Evolutionary conservation across 2,888 invertebrate genomes (phyloP).

Genomic region (Brenthis daphne): DNA sequence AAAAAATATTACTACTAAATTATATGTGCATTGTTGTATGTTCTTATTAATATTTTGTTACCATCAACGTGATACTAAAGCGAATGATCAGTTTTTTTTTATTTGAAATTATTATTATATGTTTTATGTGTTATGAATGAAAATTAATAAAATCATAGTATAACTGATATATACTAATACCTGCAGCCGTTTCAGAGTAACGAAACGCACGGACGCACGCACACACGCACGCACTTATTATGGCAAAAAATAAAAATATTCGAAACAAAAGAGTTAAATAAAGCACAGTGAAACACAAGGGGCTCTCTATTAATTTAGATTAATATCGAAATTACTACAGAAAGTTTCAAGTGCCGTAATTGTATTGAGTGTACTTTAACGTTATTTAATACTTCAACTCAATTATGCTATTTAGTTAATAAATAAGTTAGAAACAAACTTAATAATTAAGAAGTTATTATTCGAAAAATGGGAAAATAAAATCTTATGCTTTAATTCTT

Average conservation of each 20-base stretch:
- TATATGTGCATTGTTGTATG: too few relatives aligned
- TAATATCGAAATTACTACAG: slow-evolving; percentile 16
- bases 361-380: slow-evolving; percentile 20
- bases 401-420: slow-evolving; percentile 6
- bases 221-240: too few relatives aligned
- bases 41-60: too few relatives aligned
- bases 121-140: too few relatives aligned
- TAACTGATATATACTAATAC: too few relatives aligned
- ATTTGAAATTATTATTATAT: too few relatives aligned
- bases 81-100: too few relatives aligned
- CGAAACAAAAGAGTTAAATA: slow-evolving; percentile 9
- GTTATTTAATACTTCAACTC: slow-evolving; percentile 10
- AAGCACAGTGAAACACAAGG: not conserved
- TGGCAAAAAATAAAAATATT: not conserved
- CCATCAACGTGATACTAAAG: too few relatives aligned
- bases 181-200: too few relatives aligned
- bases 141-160: too few relatives aligned
- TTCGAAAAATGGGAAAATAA: not conserved
- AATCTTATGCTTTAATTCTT: not conserved
- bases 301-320: slow-evolving; percentile 10
- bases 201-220: too few relatives aligned
- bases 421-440: slow-evolving; percentile 1
- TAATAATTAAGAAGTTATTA: not conserved
- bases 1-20: too few relatives aligned
- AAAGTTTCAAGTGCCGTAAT: slow-evolving; percentile 23